Conservation (phyloP, 2,888 invertebrate genomes). For the Pedicia rivosa region DNA sequence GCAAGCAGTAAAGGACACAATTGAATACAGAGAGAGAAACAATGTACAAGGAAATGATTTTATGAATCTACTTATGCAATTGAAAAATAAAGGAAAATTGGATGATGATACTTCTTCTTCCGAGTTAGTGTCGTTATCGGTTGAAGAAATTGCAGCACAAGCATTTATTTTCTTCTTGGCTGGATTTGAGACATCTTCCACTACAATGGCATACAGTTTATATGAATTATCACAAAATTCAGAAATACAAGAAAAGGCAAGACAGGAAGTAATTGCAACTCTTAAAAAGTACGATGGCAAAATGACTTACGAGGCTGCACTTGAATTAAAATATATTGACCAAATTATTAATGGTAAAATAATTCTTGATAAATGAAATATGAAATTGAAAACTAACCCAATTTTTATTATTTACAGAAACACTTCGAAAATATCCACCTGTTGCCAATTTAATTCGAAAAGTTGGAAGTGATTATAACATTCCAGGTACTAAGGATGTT, state of each 20-base stretch:
- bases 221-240: conserved; percentile 34
- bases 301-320: conserved; percentile 31
- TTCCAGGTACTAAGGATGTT: conserved; percentile 22
- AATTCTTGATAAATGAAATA: conserved; percentile 1
- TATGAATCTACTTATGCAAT: conserved; percentile 35
- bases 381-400: not conserved
- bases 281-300: conserved; percentile 24
- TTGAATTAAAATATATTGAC: conserved; percentile 33
- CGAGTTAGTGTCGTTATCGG: too few relatives aligned
- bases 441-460: conserved; percentile 26
- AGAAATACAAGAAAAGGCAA: conserved; percentile 28
- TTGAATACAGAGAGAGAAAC: conserved; percentile 24
- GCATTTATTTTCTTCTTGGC: conserved; percentile 36
- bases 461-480: conserved; percentile 24
- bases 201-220: conserved; percentile 32
- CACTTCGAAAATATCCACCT: conserved; percentile 30
- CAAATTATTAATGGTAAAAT: conserved; percentile 32
- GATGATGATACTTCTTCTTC: too few relatives aligned
- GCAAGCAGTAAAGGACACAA: conserved; percentile 24
- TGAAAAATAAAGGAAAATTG: too few relatives aligned
- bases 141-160: conserved; percentile 35
- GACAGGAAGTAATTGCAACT: conserved; percentile 29
- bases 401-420: conserved; percentile 15
- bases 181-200: conserved; percentile 37
- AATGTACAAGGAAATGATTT: conserved; percentile 31